phyloP scores from a whole-genome alignment of 2,113 vertebrate genomes.

The Pygoscelis adeliae region DNA sequence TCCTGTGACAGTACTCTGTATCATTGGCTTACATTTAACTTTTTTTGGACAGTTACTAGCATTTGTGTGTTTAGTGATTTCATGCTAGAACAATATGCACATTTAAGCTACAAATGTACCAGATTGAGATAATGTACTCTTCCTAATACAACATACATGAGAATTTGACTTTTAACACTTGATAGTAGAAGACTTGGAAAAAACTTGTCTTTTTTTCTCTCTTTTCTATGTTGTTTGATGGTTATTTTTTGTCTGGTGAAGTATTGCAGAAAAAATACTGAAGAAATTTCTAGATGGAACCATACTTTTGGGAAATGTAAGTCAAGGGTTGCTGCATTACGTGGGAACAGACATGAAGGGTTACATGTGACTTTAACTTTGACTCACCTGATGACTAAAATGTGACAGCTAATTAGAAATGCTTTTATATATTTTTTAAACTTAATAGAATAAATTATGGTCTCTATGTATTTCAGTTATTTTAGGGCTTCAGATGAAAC shows the following conservation, averaged over 20 bases:
- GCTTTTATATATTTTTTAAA: background rate
- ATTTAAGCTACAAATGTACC: background rate
- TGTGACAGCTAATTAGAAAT: background rate
- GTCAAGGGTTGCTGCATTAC: background rate
- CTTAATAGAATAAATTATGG: background rate
- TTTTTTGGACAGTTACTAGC: background rate
- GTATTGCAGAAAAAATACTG: background rate
- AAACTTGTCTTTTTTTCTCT: background rate
- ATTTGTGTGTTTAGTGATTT: background rate
- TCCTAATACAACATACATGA: background rate
- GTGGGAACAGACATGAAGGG: background rate
- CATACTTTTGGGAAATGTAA: background rate
- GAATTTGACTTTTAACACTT: background rate
- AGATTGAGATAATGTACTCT: background rate
- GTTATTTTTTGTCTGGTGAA: background rate
- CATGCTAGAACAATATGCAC: background rate
- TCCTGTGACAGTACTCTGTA: background rate
- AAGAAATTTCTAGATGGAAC: background rate
- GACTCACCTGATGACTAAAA: background rate
- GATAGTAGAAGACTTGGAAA: background rate
- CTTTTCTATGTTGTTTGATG: background rate
- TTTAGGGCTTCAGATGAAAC: background rate
- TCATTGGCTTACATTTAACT: background rate
- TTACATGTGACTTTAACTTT: background rate
- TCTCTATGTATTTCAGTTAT: background rate